phyloP scores from a whole-genome alignment of 2,888 invertebrate genomes.

The Thecophora atra region DNA sequence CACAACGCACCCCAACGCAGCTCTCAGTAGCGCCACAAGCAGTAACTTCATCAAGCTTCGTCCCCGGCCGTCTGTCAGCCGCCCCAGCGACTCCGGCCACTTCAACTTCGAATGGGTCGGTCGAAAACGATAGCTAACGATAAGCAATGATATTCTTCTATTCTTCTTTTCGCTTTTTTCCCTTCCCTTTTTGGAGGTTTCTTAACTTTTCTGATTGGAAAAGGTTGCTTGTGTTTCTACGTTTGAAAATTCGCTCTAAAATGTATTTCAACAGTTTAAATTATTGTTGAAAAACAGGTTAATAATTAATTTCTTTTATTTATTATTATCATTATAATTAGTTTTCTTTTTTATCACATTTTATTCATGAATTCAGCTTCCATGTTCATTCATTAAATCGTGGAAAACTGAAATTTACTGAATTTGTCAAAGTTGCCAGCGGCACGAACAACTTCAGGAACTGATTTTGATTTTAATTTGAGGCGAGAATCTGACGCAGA shows the following conservation, averaged over 20 bases:
- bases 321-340: not conserved
- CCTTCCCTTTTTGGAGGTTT: too few species aligned
- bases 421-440: conserved; percentile 8
- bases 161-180: too few species aligned
- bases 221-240: too few species aligned
- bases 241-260: too few species aligned
- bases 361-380: too few species aligned
- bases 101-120: too few species aligned
- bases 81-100: not conserved
- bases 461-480: not conserved
- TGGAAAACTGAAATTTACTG: not conserved
- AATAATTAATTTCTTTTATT: too few species aligned
- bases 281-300: too few species aligned
- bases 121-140: too few species aligned
- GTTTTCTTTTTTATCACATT: not conserved
- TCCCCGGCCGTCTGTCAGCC: not conserved
- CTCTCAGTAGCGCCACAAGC: not conserved
- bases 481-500: conserved; percentile 1
- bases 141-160: too few species aligned
- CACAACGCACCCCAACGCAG: conserved; percentile 4
- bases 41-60: not conserved
- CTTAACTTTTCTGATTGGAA: too few species aligned
- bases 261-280: too few species aligned
- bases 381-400: not conserved
- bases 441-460: not conserved